Base-by-base conservation (phyloP, 2,113 vertebrate genomes). In the Hydrolagus affinis region DNA sequence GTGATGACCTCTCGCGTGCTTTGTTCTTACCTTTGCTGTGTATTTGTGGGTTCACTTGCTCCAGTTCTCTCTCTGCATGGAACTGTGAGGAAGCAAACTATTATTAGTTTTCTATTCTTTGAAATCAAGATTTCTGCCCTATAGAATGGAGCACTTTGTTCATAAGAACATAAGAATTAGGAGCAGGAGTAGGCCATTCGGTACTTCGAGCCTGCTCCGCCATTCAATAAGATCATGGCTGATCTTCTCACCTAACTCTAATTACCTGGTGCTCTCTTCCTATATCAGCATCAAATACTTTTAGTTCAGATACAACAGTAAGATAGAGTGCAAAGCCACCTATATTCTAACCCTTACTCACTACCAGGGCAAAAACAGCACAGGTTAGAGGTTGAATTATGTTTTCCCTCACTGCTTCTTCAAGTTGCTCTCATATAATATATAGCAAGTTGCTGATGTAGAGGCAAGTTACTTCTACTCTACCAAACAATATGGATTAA, bases 1-100 rank as follows among this genome's bases (percentile, higher is more conserved):
- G 44, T 44, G 44, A 44, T 44, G 44, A 44, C 44, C 6, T 6
- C 44, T 44, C 44, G 6, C 1, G 44, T 44, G 44, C 6, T 44
- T 44, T 44, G 44, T n/a, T 57, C 19, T 69, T 75, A 19, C 17
- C 60, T 66, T 87, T 89, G 93, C 93, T 90, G 0, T 89, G 89
- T 6, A 85, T 56, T 28, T 87, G 86, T 28, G 86, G 85, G 8
- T 78, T 12, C 64, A 86, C 78, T 25, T 87, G 86, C 17, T 89
- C 62, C 85, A 93, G 86, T 6, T 94, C 93, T 86, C 8, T 89
- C 88, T 95, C 94, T 85, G 94, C 93, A 8, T 95, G 94, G 86
- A 95, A 95, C 94, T 95, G 71, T n/a, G 70, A 86, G 56, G 86
- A 28, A 72, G 70, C 64, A 59, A 25, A 85, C n/a, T 85, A 70